A percentile compares a stretch with the other conserved stretches of the same genome.
These are phyloP conservation scores for Megalonaias nervosa DNA, from an alignment of 1,140 invertebrate genomes.

Conservation along the genomic window DNA sequence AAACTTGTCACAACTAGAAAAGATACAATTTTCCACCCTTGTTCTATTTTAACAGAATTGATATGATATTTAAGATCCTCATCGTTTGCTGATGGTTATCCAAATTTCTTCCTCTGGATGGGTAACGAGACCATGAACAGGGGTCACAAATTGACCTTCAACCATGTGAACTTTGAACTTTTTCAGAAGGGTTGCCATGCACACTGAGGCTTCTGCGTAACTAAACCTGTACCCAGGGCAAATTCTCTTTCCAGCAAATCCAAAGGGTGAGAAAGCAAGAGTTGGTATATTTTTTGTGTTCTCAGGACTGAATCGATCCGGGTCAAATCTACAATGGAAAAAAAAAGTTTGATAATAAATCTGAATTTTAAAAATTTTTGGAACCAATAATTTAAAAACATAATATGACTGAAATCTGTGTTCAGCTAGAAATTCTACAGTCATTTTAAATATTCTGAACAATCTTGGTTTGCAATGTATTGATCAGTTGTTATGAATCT, in stretches of 20 bases:
- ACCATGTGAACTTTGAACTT: conserved; percentile 56
- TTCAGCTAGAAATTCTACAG: no score
- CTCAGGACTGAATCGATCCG: conserved; percentile 60
- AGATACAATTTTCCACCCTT: no score
- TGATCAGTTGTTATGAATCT: no score
- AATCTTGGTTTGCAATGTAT: no score
- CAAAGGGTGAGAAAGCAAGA: conserved; percentile 63
- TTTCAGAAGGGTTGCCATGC: conserved; percentile 47
- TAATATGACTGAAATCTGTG: no score
- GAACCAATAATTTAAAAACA: no score
- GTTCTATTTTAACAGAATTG: no score
- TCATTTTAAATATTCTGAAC: no score
- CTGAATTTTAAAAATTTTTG: no score
- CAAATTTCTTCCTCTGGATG: conserved; percentile 66
- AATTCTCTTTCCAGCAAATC: conserved; percentile 65
- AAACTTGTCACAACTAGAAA: no score
- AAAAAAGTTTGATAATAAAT: neutral
- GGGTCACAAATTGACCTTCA: conserved; percentile 58
- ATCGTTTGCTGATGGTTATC: conserved; percentile 49
- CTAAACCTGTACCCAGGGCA: conserved; percentile 62
- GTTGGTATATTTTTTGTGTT: conserved; percentile 43
- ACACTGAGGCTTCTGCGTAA: conserved; percentile 43
- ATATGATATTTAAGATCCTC: no score
- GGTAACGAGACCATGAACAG: conserved; percentile 59
- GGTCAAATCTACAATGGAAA: conserved; percentile 62